Percentiles rank a stretch among this genome's conserved stretches.
These are phyloP conservation scores for Nibea albiflora DNA, from an alignment of 2,113 vertebrate genomes.

Conservation along the genomic window DNA sequence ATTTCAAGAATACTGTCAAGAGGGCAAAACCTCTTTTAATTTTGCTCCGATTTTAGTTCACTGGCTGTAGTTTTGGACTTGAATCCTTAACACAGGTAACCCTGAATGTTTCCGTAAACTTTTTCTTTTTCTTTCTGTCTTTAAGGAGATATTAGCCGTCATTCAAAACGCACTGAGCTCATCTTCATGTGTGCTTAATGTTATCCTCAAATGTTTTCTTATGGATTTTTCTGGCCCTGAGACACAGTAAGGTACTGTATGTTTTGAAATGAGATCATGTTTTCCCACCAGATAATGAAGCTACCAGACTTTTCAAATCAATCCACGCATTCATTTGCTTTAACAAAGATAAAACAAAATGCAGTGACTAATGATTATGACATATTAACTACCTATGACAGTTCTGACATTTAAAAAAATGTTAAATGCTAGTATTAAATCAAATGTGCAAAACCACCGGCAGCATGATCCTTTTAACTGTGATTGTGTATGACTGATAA, in stretches of 20 bases:
- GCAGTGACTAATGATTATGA: not conserved
- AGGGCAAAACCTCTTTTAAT: not conserved
- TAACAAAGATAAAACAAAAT: not conserved
- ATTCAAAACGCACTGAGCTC: not conserved
- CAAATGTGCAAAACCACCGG: conserved; percentile 3
- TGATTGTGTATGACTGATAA: not conserved
- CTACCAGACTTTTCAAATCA: not conserved
- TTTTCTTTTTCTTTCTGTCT: not conserved
- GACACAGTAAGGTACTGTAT: not conserved
- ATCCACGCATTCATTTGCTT: not conserved
- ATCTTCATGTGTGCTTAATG: not conserved
- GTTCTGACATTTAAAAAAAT: not conserved
- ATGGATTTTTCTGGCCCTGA: conserved; percentile 7
- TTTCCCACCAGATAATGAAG: not conserved
- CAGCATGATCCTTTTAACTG: not conserved
- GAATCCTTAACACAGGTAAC: not conserved
- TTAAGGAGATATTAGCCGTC: conserved; percentile 5
- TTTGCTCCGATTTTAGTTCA: not conserved
- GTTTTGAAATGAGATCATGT: not conserved
- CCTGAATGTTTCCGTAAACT: not conserved
- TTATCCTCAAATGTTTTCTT: not conserved
- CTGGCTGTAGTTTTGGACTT: not conserved
- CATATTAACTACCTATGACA: not conserved
- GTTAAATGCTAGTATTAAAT: too few species aligned
- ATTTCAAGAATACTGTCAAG: not conserved